These are phyloP conservation scores for Acanthoscelides obtectus DNA, from an alignment of 2,888 invertebrate genomes.

Conservation along the genomic window DNA sequence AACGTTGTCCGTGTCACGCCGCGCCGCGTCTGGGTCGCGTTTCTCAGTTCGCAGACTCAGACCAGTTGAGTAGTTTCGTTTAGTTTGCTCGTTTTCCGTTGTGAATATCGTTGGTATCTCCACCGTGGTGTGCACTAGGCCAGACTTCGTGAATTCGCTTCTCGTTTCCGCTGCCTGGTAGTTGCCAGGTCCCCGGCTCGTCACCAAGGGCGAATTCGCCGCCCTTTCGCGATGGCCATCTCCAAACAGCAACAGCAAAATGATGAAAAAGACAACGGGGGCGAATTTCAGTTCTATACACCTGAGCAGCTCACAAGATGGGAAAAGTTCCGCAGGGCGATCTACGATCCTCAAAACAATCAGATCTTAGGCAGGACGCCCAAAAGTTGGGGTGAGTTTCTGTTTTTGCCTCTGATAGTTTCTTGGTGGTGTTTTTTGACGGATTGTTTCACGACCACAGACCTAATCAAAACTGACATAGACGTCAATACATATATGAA, in stretches of 20 bases:
- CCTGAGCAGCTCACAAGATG: conserved; percentile 30
- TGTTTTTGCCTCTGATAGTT: too few relatives aligned
- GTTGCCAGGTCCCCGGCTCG: too few relatives aligned
- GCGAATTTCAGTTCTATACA: conserved; percentile 34
- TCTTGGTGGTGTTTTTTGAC: too few relatives aligned
- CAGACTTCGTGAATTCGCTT: neutral
- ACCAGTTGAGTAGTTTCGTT: too few relatives aligned
- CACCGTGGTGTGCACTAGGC: too few relatives aligned
- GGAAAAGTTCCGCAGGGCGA: conserved; percentile 30
- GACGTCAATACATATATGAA: too few relatives aligned
- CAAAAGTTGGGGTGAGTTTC: conserved; percentile 38
- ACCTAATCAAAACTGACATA: too few relatives aligned
- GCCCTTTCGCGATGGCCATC: neutral
- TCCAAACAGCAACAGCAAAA: conserved; percentile 20
- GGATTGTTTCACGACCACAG: too few relatives aligned
- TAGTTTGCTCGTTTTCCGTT: too few relatives aligned
- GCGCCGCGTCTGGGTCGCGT: neutral
- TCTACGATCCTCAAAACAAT: conserved; percentile 36
- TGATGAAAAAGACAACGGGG: conserved; percentile 35
- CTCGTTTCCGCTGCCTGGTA: neutral
- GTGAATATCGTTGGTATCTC: too few relatives aligned
- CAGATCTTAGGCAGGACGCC: conserved; percentile 37
- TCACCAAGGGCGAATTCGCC: neutral
- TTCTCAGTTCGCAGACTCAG: too few relatives aligned
- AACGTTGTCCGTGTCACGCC: neutral